Base-by-base conservation (phyloP, 1,140 invertebrate species). In the Anastrepha ludens region DNA sequence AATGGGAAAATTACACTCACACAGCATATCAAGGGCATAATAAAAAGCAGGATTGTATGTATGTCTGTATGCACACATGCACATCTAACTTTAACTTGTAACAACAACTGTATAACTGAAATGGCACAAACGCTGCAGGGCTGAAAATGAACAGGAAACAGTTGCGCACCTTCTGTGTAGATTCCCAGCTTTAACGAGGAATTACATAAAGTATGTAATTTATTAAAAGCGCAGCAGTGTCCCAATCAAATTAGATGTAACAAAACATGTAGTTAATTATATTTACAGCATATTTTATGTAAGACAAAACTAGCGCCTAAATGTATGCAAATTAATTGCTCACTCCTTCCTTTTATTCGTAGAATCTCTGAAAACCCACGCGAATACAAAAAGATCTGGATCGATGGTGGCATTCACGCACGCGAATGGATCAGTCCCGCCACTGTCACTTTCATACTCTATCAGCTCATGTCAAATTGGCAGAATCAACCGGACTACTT, bases 341-440 rank as follows among this genome's bases (percentile, higher is more conserved):
- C 29, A 29, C 59, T 65, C 13, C 11, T 67, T 17, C n/a, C 3
- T 39, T 44, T 41, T 86, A 7, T 87, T 70, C 86, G 0, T 55
- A 93, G 92, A 85, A 93, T 93, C 60, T 93, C 92, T 0, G 92
- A 93, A 39, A 92, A 92, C 65, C 90, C 92, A 3, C 89, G 90
- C 0, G 91, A 93, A 29, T 89, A 93, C 59, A 93, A 92, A 60
- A 92, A 92, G 81, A 88, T 93, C 2, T 92, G 92, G 91, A 92
- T 97, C 85, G 96, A 97, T 91, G 96, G 95, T 87, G 96, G 95
- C 29, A 96, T 96, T 81, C 96, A 96, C 90, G 95, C 96, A 1
- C 94, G 96, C 87, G 96, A 98, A 94, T 98, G 97, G 97, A 97
- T 98, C 62, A 95, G 96, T 0, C 96, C 97, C 8, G 96, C 97